A percentile compares a stretch with the other conserved stretches of the same genome.
Conservation (phyloP, 2,113 vertebrate species). For the Mobula hypostoma region DNA sequence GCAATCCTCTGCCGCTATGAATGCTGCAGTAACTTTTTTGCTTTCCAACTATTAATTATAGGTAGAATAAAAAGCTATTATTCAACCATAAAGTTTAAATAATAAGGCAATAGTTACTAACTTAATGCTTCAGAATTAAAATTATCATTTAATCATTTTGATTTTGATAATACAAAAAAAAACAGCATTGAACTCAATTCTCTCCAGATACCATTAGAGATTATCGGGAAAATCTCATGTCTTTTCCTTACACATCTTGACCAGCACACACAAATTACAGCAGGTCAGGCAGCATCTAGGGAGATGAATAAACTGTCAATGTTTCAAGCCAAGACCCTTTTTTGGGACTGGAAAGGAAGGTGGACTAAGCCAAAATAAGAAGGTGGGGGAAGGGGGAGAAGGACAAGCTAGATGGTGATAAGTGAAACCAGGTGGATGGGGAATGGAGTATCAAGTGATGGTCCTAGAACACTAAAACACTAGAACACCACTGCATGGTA, state of each 20-base stretch:
- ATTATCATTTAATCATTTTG: conserved; percentile 10
- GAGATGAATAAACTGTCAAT: too few species aligned
- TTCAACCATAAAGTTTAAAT: not conserved
- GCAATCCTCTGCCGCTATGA: not conserved
- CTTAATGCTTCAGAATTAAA: conserved; percentile 8
- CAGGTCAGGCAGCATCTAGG: too few species aligned
- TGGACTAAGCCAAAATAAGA: too few species aligned
- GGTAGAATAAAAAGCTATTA: not conserved
- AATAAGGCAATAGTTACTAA: not conserved
- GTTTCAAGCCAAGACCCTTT: too few species aligned
- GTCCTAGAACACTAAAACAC: too few species aligned
- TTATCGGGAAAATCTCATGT: not conserved
- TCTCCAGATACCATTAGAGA: not conserved
- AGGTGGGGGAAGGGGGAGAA: too few species aligned
- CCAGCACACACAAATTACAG: not conserved
- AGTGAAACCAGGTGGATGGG: too few species aligned
- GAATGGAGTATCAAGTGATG: too few species aligned
- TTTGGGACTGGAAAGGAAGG: too few species aligned
- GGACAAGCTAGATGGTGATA: too few species aligned
- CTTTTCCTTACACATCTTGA: not conserved
- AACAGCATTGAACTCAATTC: too few species aligned
- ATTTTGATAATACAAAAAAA: not conserved
- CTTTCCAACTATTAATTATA: not conserved
- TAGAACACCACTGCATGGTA: not conserved
- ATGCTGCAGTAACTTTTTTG: not conserved